Evolutionary conservation across 2,888 invertebrate genomes (phyloP), one percentile per base, ranked within the genome.

Genomic region (Leptopterna dolabrata): DNA sequence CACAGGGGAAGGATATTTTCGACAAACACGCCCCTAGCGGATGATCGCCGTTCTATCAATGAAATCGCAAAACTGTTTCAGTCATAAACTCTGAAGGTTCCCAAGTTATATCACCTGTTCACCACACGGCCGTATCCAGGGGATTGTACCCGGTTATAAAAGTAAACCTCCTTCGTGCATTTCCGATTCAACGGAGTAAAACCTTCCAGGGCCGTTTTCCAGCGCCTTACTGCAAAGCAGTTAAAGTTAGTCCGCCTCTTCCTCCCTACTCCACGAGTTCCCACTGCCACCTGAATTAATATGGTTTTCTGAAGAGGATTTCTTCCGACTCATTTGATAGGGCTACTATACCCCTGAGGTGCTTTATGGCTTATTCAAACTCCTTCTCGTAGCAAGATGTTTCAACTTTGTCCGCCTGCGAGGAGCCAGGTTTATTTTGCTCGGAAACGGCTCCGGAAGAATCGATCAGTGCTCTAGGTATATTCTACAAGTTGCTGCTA

Each of bases 341-440:
- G 78, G 47, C 78, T 29, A 45, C 78, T 78, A 78, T 19, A 1
- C 47, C 45, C 16, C 24, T 2, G 27, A 45, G 47, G 45, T 45
- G 78, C 24, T 78, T 78, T 78, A 78, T 78, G 78, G 45, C 19
- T 78, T 78, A 78, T 78, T 78, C 78, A 78, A 78, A 78, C 78
- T 78, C 47, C 45, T 16, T 43, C 27, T 30, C 41, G 13, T 4
- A 19, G 16, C 73, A 29, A 30, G 36, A 73, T 73, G 73, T 73
- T 73, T 41, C 73, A 30, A 73, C 73, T 73, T 70, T 6, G 13
- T 16, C 47, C 16, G 4, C 6, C 13, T 4, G 4, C 70, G n/a
- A 19, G 36, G 13, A 73, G 19, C 36, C 19, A n/a, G 30, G 19
- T 14, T 73, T 13, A 73, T 73, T 36, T 73, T 73, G 16, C 73